A percentile compares a stretch with the other conserved stretches of the same genome.
phyloP scores from a whole-genome alignment of 1,140 invertebrate species.

The Drosophila busckii region DNA sequence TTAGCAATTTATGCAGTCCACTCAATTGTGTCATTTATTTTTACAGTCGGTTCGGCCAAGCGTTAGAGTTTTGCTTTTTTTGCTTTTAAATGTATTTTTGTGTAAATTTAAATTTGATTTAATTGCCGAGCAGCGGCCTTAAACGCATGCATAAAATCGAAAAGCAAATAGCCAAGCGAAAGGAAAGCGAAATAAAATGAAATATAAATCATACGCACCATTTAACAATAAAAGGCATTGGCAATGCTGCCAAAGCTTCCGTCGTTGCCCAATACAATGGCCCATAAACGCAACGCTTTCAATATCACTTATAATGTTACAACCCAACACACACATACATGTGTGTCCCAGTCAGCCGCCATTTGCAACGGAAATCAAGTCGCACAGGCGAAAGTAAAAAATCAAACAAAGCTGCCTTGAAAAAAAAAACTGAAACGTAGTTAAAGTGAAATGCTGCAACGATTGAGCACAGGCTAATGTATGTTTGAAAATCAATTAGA shows the following conservation, averaged over 20 bases:
- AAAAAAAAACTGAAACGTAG: conserved; percentile 26
- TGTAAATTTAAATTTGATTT: conserved; percentile 8
- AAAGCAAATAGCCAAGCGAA: no score
- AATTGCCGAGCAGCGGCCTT: conserved; percentile 19
- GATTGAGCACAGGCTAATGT: conserved; percentile 61
- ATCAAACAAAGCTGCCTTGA: conserved; percentile 55
- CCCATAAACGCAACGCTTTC: conserved; percentile 67
- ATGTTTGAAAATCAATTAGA: conserved; percentile 71
- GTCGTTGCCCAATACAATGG: conserved; percentile 56
- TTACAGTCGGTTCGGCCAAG: neutral
- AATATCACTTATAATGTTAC: conserved; percentile 69
- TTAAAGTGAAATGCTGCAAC: conserved; percentile 63
- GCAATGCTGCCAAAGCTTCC: conserved; percentile 38
- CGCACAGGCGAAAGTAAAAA: conserved; percentile 75
- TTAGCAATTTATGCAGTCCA: conserved; percentile 58
- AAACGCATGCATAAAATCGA: no score
- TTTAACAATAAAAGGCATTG: conserved; percentile 65
- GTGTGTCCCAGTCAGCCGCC: conserved; percentile 20
- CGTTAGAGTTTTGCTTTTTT: neutral
- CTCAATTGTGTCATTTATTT: conserved; percentile 14
- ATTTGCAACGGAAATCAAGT: conserved; percentile 76
- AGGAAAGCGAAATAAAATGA: conserved; percentile 62
- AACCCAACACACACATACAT: neutral
- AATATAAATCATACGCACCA: conserved; percentile 76
- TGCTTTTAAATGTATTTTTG: no score